Evolutionary conservation across 2,888 invertebrate species (phyloP).

Genomic region (Xylocampa areola): DNA sequence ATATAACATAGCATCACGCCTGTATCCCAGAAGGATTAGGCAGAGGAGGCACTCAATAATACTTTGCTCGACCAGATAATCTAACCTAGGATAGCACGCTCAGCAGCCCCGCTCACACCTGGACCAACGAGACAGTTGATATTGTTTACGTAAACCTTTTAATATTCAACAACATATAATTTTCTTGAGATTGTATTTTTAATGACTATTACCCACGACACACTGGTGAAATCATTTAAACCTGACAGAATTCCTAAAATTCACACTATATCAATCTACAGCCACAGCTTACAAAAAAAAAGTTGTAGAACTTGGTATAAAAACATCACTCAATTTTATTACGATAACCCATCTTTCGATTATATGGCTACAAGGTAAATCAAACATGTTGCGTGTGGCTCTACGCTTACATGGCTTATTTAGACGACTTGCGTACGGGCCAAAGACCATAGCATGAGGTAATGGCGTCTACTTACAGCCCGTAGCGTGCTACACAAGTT

Average conservation of each 20-base stretch:
- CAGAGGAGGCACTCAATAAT: too few relatives aligned
- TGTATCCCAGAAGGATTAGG: too few relatives aligned
- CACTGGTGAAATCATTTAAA: too few relatives aligned
- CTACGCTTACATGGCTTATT: conserved; percentile 48
- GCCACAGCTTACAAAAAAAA: conserved; percentile 7
- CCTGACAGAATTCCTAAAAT: neutral
- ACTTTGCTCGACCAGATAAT: too few relatives aligned
- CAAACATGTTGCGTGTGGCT: conserved; percentile 46
- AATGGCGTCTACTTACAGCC: conserved; percentile 13
- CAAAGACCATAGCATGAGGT: conserved; percentile 1
- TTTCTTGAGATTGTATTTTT: too few relatives aligned
- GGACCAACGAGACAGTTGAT: too few relatives aligned
- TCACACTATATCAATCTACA: neutral
- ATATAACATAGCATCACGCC: too few relatives aligned
- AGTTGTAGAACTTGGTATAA: conserved; percentile 13
- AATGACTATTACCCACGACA: too few relatives aligned
- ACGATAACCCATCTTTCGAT: conserved; percentile 33
- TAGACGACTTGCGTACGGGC: conserved; percentile 24
- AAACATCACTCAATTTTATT: conserved; percentile 44
- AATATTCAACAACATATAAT: too few relatives aligned
- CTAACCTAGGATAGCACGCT: too few relatives aligned
- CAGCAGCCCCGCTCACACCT: too few relatives aligned
- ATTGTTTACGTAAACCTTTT: too few relatives aligned
- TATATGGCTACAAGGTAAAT: conserved; percentile 41
- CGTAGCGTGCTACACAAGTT: conserved; percentile 36